Evolutionary conservation across 2,113 vertebrate species (phyloP), one percentile per base, ranked within the genome.

Genomic region (Coryphaenoides rupestris): DNA sequence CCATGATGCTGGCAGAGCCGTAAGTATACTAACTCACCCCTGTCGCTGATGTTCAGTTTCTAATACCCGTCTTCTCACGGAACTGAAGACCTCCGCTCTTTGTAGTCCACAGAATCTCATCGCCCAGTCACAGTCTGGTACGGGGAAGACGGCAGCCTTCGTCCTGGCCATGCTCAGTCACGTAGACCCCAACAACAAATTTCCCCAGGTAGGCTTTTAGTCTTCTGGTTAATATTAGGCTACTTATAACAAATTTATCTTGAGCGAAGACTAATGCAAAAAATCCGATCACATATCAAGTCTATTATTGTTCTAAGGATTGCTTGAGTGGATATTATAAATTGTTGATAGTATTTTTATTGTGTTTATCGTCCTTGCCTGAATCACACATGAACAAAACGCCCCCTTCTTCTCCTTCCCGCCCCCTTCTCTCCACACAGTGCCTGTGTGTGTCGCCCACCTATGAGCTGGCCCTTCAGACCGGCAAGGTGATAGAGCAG

Each of bases 1-100:
- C 96, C 5, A 96, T 99, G 96, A 98, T 99, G 96, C 91, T 99
- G n/a, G 96, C 96, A 33, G 95, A 98, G 73, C 96, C 96, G 96
- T 99, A 85, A 59, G 96, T 96, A 63, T 55, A 13, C 16, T 47
- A n/a, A n/a, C n/a, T n/a, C n/a, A n/a, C n/a, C n/a, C n/a, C n/a
- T n/a, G 1, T 17, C 21, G 2, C 16, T 26, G 22, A 21, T 60
- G 24, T n/a, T 15, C 28, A 1, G 40, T 46, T 21, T 10, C 33
- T 40, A 40, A 40, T 40, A 0, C 9, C 13, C 33, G 15, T 3
- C 15, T 50, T 50, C 47, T n/a, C 10, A 12, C 46, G 2, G 46
- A 47, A 47, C 46, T 50, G 3, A 50, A 6, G 15, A 5, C 7
- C 24, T 6, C 2, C 63, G 54, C 2, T 9, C 17, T 7, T 6